Conservation (phyloP, 2,797 vertebrate genomes). For the Alfaro cultratus region DNA sequence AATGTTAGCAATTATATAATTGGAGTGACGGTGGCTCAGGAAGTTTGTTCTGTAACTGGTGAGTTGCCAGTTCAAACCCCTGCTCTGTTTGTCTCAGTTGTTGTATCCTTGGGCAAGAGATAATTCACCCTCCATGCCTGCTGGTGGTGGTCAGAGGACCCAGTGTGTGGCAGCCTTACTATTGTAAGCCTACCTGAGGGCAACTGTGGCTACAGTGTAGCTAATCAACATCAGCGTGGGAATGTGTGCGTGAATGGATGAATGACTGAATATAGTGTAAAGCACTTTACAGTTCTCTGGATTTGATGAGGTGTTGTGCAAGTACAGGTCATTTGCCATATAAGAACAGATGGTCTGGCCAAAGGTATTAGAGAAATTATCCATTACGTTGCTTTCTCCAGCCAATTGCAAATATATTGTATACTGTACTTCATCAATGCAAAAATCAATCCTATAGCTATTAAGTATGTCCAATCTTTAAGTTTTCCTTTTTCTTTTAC, state of each 20-base stretch:
- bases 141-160: neutral
- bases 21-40: neutral
- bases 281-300: neutral
- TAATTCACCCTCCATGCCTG: neutral
- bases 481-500: neutral
- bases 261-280: neutral
- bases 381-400: neutral
- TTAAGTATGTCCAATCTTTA: neutral
- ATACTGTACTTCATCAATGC: neutral
- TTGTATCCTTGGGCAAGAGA: neutral
- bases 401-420: neutral
- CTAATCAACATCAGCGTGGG: neutral
- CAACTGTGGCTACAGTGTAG: neutral
- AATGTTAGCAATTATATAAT: neutral
- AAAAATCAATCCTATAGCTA: neutral
- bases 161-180: neutral
- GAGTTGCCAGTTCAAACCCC: neutral
- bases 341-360: neutral
- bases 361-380: neutral
- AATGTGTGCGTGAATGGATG: neutral
- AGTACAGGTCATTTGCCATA: neutral
- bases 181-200: neutral
- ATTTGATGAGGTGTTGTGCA: neutral
- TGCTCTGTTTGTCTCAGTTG: neutral
- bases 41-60: neutral